These are phyloP conservation scores for Pantala flavescens DNA, from an alignment of 1,140 invertebrate genomes.

Conservation along the genomic window DNA sequence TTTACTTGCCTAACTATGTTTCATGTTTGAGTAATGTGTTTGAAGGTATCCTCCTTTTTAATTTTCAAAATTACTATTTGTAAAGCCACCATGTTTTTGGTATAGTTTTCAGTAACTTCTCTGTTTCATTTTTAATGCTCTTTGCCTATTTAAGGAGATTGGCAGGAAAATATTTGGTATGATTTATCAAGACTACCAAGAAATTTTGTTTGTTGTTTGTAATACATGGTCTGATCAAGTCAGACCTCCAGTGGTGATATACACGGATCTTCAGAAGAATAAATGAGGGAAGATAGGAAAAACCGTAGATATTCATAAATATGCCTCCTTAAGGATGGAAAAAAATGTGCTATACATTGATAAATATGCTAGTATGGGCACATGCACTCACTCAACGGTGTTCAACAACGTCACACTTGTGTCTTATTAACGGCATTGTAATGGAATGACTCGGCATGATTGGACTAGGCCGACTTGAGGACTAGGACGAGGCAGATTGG, in stretches of 20 bases:
- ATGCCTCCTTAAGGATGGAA: constrained; percentile 4
- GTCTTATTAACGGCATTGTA: constrained; percentile 9
- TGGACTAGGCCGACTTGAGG: neutral
- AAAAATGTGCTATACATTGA: constrained; percentile 3
- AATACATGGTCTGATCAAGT: neutral
- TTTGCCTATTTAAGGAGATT: neutral
- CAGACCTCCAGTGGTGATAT: neutral
- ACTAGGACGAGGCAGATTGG: neutral
- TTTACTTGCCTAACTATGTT: neutral
- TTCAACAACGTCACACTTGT: constrained; percentile 9
- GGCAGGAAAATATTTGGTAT: neutral
- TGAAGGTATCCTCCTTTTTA: neutral
- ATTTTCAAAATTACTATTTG: neutral
- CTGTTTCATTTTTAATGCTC: neutral
- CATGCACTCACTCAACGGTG: constrained; percentile 2
- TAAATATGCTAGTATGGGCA: constrained; percentile 3
- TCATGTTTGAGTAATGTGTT: neutral
- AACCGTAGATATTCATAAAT: constrained; percentile 5
- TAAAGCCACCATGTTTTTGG: neutral
- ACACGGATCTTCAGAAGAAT: neutral
- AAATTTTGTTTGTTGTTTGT: constrained; percentile 1
- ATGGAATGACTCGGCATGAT: neutral
- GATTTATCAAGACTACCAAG: constrained; percentile 7
- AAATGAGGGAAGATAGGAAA: neutral
- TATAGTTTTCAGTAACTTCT: neutral